Percentiles rank a stretch among this genome's conserved stretches.
phyloP scores from a whole-genome alignment of 1,140 invertebrate genomes.

The Holotrichia oblita region DNA sequence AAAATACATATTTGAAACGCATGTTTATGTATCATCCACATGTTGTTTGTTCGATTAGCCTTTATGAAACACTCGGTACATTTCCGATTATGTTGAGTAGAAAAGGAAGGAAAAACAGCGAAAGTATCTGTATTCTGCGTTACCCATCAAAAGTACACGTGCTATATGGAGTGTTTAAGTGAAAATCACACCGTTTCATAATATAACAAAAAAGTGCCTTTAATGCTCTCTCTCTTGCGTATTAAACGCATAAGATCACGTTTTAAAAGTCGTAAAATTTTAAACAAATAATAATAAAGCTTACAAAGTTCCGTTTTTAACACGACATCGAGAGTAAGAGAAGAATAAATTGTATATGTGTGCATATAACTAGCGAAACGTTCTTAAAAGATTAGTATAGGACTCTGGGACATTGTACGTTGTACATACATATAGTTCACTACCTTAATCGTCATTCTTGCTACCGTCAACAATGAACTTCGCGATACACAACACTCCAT shows the following conservation, averaged over 20 bases:
- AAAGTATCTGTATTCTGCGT: too few relatives aligned
- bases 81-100: too few relatives aligned
- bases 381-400: background rate
- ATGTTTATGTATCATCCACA: too few relatives aligned
- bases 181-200: too few relatives aligned
- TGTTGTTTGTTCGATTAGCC: too few relatives aligned
- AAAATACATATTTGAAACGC: too few relatives aligned
- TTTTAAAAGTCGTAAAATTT: conserved; percentile 2
- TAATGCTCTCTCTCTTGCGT: background rate
- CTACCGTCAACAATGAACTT: conserved; percentile 29
- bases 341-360: background rate
- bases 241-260: background rate
- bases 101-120: too few relatives aligned
- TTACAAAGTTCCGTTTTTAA: conserved; percentile 12
- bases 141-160: too few relatives aligned
- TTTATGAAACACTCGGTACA: too few relatives aligned
- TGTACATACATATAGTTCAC: conserved; percentile 4
- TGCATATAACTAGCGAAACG: conserved; percentile 9
- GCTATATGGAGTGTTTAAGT: too few relatives aligned
- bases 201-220: background rate
- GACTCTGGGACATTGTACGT: background rate
- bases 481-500: background rate
- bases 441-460: conserved; percentile 11
- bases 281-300: conserved; percentile 14
- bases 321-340: background rate